Percentiles rank a stretch among this genome's conserved stretches.
Evolutionary conservation across 2,797 vertebrate genomes (phyloP).

Genomic region (Lepus townsendii): DNA sequence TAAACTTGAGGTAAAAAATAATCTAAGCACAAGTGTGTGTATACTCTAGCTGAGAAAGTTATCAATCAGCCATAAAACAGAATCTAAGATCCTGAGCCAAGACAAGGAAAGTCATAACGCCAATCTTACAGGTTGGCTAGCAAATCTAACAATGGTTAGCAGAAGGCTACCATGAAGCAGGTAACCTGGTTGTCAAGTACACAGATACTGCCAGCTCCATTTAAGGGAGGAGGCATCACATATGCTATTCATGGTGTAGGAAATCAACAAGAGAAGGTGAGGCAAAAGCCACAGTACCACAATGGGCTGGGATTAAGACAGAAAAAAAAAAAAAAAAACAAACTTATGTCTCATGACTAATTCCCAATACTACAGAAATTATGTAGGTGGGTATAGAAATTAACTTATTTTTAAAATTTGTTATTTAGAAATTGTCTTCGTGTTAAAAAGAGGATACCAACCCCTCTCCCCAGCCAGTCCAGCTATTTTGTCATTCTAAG

Average conservation of each 20-base stretch:
- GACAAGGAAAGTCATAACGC: neutral
- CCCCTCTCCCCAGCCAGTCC: neutral
- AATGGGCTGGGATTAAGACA: neutral
- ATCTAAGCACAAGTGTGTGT: neutral
- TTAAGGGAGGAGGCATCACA: neutral
- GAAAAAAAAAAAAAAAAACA: neutral
- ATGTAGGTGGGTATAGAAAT: neutral
- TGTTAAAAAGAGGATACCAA: neutral
- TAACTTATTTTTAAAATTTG: constrained; percentile 38
- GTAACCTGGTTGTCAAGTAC: neutral
- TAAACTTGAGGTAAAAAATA: neutral
- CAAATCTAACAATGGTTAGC: neutral
- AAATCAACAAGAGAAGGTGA: fast-evolving
- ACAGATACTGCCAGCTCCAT: neutral
- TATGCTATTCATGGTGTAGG: neutral
- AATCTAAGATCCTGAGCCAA: neutral
- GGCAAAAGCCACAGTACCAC: neutral
- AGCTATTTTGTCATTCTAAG: constrained; percentile 21
- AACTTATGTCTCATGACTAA: neutral
- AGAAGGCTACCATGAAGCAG: neutral
- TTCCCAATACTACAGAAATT: neutral
- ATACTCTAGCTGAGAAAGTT: neutral
- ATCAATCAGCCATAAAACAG: neutral
- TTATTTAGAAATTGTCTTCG: constrained; percentile 39
- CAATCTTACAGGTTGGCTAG: neutral